Percentiles rank a stretch among this genome's conserved stretches.
phyloP scores from a whole-genome alignment of 2,797 vertebrate genomes.

The Microctenopoma stevenorrisi region DNA sequence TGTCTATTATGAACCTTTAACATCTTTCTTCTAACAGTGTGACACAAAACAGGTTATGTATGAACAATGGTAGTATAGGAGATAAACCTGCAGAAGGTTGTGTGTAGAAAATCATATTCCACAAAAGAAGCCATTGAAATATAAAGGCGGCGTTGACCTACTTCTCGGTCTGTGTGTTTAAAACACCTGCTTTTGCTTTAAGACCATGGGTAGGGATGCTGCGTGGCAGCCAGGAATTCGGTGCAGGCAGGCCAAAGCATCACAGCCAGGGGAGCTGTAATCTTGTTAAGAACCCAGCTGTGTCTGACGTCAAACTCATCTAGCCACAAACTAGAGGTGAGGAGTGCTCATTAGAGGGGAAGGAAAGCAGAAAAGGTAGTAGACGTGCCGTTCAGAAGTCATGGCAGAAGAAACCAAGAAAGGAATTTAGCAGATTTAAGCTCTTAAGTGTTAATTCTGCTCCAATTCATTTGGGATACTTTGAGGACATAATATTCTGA shows the following conservation, averaged over 20 bases:
- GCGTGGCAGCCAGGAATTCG: constrained; percentile 64
- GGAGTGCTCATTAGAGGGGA: constrained; percentile 69
- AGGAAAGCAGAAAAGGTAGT: constrained; percentile 48
- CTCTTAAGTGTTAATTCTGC: constrained; percentile 35
- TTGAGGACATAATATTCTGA: constrained; percentile 18
- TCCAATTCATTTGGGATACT: constrained; percentile 22
- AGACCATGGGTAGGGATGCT: constrained; percentile 41
- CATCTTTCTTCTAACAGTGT: constrained; percentile 7
- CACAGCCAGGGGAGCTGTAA: constrained; percentile 72
- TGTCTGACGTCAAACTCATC: constrained; percentile 82
- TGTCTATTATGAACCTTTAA: constrained; percentile 8
- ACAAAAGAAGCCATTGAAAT: neutral
- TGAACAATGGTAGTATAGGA: neutral
- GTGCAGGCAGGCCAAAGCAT: constrained; percentile 63
- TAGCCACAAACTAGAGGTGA: constrained; percentile 72
- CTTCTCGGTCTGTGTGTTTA: constrained; percentile 13
- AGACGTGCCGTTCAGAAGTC: constrained; percentile 29
- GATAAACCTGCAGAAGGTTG: neutral
- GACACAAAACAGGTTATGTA: constrained; percentile 15
- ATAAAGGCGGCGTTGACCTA: constrained; percentile 13
- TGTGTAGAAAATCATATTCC: neutral
- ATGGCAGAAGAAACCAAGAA: constrained; percentile 20
- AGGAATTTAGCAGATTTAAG: constrained; percentile 41
- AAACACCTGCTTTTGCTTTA: constrained; percentile 36
- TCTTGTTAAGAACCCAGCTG: constrained; percentile 81